These are phyloP conservation scores for Lottia gigantea DNA, from an alignment of 2,888 invertebrate species.

Conservation along the genomic window DNA sequence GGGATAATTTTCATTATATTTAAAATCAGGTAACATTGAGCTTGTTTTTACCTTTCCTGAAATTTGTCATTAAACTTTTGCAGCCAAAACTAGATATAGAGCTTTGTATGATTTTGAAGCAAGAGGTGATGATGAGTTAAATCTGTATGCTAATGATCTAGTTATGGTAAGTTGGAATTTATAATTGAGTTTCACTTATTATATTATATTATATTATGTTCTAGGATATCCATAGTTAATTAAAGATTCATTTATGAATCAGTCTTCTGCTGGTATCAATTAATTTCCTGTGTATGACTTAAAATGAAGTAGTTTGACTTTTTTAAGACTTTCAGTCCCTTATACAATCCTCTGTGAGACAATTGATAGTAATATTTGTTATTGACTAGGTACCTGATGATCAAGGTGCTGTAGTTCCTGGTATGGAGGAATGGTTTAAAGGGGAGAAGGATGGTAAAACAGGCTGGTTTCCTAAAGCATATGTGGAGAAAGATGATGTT, in stretches of 20 bases:
- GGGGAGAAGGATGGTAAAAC: conserved; percentile 90
- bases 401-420: conserved; percentile 88
- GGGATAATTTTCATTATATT: no score
- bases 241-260: no score
- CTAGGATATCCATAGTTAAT: no score
- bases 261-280: no score
- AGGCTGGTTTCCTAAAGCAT: conserved; percentile 97
- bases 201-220: no score
- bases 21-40: no score
- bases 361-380: no score
- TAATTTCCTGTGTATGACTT: neutral
- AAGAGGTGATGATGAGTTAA: conserved; percentile 90
- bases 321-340: no score
- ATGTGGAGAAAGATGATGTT: conserved; percentile 71
- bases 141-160: conserved; percentile 92
- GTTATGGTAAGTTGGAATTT: conserved; percentile 76
- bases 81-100: conserved; percentile 38
- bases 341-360: no score
- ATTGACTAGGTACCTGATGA: conserved; percentile 71
- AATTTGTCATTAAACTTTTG: neutral
- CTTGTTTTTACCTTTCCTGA: no score
- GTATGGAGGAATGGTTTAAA: conserved; percentile 80
- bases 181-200: no score
- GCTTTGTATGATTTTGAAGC: conserved; percentile 95
- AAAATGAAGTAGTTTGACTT: no score